Evolutionary conservation across 1,140 invertebrate genomes (phyloP).

Genomic region (Papilio xuthus): DNA sequence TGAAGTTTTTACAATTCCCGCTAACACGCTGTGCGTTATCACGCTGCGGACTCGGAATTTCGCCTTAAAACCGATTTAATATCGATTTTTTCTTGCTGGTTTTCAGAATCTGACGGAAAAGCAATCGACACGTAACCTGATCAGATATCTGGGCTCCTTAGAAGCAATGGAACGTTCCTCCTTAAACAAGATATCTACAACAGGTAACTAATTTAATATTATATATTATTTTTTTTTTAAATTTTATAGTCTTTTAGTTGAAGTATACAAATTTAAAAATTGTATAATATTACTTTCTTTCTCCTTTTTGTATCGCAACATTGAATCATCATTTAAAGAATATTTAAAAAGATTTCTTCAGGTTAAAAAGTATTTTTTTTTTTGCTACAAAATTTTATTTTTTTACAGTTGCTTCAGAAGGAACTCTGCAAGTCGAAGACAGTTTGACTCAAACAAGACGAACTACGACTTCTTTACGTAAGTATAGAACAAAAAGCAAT

Average conservation of each 20-base stretch:
- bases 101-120: constrained; percentile 73
- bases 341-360: not conserved
- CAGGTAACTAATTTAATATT: constrained; percentile 49
- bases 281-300: not conserved
- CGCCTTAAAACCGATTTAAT: too few species aligned
- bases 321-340: not conserved
- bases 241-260: not conserved
- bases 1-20: constrained; percentile 41
- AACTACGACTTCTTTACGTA: constrained; percentile 65
- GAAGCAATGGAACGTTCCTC: constrained; percentile 64
- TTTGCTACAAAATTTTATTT: not conserved
- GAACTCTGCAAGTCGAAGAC: constrained; percentile 61
- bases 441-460: constrained; percentile 55
- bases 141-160: constrained; percentile 66
- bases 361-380: too few species aligned
- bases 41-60: constrained; percentile 52
- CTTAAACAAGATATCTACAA: constrained; percentile 68
- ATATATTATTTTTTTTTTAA: not conserved
- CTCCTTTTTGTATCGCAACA: too few species aligned
- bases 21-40: constrained; percentile 37
- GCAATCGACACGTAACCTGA: constrained; percentile 69
- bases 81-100: too few species aligned
- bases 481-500: constrained; percentile 43
- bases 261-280: not conserved
- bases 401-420: constrained; percentile 56